These are phyloP conservation scores for Cantharis rufa DNA, from an alignment of 2,888 invertebrate genomes.

Conservation along the genomic window DNA sequence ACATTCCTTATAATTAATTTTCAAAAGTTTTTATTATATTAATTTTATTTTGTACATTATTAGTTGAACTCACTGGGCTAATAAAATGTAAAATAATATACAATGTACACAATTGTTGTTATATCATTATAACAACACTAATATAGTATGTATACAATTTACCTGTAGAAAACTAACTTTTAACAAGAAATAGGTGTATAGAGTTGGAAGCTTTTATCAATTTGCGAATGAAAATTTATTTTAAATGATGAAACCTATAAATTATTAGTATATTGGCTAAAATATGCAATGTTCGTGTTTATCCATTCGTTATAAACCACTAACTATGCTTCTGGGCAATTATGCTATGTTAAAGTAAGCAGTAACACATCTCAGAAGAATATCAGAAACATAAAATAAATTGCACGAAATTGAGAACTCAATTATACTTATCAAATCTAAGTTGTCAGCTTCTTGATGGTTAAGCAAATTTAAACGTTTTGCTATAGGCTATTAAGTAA, in stretches of 20 bases:
- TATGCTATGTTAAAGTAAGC: not conserved
- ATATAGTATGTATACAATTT: too few species aligned
- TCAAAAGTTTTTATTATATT: too few species aligned
- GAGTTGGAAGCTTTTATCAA: not conserved
- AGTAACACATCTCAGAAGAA: conserved; percentile 39
- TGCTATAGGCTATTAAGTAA: conserved; percentile 18
- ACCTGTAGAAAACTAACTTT: too few species aligned
- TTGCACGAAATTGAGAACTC: conserved; percentile 51
- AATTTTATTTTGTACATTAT: too few species aligned
- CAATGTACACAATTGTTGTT: too few species aligned
- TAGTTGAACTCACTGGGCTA: too few species aligned
- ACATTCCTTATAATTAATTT: too few species aligned
- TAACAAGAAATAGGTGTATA: too few species aligned
- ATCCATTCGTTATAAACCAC: not conserved
- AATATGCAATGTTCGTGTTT: not conserved
- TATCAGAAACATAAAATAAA: conserved; percentile 42
- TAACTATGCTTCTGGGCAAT: not conserved
- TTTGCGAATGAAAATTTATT: not conserved
- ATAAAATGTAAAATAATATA: too few species aligned
- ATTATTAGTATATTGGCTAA: not conserved
- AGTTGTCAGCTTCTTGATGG: conserved; percentile 43
- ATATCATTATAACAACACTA: too few species aligned
- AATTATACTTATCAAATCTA: conserved; percentile 48
- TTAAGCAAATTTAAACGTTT: conserved; percentile 41
- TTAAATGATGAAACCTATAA: not conserved